Evolutionary conservation across 2,888 invertebrate species (phyloP), one percentile per base, ranked within the genome.

Genomic region (Seira sanloemensis): DNA sequence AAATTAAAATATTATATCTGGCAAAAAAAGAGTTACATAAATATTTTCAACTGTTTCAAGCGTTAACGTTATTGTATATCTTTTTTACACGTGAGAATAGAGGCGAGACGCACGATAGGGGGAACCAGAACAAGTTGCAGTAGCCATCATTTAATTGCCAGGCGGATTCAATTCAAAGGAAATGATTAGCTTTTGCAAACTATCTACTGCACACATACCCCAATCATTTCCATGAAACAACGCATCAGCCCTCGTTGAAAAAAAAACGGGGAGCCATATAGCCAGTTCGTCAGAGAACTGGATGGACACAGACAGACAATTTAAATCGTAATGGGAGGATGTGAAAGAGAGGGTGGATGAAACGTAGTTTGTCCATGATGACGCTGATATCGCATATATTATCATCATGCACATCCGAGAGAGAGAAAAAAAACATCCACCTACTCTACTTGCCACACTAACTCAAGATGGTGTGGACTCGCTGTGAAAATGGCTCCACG

Each of bases 161-260:
- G 46, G 81, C 81, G 81, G 75, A 81, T 81, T 65, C 67, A 69
- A 74, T 75, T 81, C 81, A 81, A 81, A 81, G 81, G 75, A 81
- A 81, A 81, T 81, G 75, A 81, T 81, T 81, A 69, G 75, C 75
- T 65, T 81, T 75, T 75, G 75, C 75, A 71, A 12, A 50, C 16
- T 50, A 50, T 16, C 2, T n/a, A n/a, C n/a, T n/a, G 16, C 50
- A 50, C 25, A 65, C 67, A 26, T 16, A n/a, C 23, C 23, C 18
- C 21, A 26, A 62, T 25, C 62, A 7, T 37, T 37, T 37, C 37
- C 12, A 4, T 37, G 37, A 50, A 50, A 50, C 50, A 12, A 50
- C n/a, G 16, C 16, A 50, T 50, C 50, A 37, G 4, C 50, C 16
- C 2, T 50, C 50, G 16, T n/a, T 50, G 50, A 16, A 37, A n/a